Base-by-base conservation (phyloP, 2,888 invertebrate species). In the Caenorhabditis sp. region DNA sequence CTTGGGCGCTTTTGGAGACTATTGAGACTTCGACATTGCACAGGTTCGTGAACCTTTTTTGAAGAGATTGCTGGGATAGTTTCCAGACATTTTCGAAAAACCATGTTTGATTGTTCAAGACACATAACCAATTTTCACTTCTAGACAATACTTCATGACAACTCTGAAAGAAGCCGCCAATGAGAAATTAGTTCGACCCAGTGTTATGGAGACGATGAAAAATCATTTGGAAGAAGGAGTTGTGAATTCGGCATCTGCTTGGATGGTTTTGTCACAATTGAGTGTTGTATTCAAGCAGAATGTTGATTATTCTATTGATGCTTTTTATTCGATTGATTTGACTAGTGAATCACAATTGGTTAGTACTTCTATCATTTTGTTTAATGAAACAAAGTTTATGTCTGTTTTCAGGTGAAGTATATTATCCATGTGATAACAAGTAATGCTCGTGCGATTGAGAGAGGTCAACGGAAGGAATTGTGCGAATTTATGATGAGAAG, bases 261-360 rank as follows among this genome's bases (percentile, higher is more conserved):
- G 74, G 74, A 74, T 74, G 74, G 74, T 74, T 20, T 70, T 74
- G 56, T 74, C 74, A 7, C 74, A 74, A 59, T 43, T 74, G 26
- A 60, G 54, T 53, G 70, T 70, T 1, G 58, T 63, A 12, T 74
- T 66, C 57, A 43, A 66, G 21, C 21, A 52, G 14, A 58, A 70
- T 52, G 67, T 70, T 17, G 70, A 74, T 10, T 69, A 67, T 52
- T 65, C 69, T 0, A 56, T 73, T 25, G 69, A 65, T 0, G 38
- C 59, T 23, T 69, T 62, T 54, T 50, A 63, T 25, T 12, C 27
- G 3, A 31, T 53, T 17, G 68, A 69, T 31, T 25, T 73, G 7
- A 25, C 65, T 8, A 2, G 31, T 4, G 21, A 54, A n/a, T 66
- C 63, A 21, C 65, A 66, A 21, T 26, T 36, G 27, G 53, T 52